A percentile compares a stretch with the other conserved stretches of the same genome.
Conservation (phyloP, 2,888 invertebrate species). For the Chymomyza caudatula region DNA sequence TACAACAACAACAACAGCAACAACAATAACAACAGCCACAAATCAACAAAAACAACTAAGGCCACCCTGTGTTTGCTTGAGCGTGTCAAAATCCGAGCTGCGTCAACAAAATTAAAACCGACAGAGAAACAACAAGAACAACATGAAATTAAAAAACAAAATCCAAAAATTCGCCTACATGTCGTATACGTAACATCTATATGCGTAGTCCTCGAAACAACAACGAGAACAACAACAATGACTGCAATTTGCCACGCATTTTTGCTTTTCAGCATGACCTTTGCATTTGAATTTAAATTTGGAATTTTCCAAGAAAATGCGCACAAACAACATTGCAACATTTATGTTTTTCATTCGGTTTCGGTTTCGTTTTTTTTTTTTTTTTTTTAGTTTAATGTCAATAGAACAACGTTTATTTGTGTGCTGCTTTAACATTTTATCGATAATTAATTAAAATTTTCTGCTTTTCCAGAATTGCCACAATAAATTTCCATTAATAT, state of each 20-base stretch:
- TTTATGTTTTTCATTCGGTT: too few species aligned
- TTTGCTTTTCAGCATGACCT: background rate
- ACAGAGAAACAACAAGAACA: slow-evolving; percentile 28
- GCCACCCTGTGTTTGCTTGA: slow-evolving; percentile 8
- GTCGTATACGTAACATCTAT: slow-evolving; percentile 44
- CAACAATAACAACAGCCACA: background rate
- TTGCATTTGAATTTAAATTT: too few species aligned
- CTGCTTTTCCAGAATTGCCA: too few species aligned
- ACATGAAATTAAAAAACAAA: slow-evolving; percentile 32
- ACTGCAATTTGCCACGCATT: background rate
- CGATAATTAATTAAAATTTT: too few species aligned
- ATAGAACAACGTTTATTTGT: too few species aligned
- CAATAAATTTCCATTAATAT: too few species aligned
- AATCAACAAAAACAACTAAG: background rate
- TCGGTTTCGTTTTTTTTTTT: too few species aligned
- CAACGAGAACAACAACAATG: background rate
- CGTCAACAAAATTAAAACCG: slow-evolving; percentile 35
- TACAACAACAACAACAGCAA: slow-evolving; percentile 5
- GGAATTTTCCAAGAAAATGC: background rate
- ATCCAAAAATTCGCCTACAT: slow-evolving; percentile 41
- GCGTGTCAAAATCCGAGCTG: slow-evolving; percentile 36
- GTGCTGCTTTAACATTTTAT: too few species aligned
- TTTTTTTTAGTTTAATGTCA: too few species aligned
- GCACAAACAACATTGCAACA: too few species aligned
- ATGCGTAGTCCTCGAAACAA: slow-evolving; percentile 19